A percentile compares a stretch with the other conserved stretches of the same genome.
These are phyloP conservation scores for Carpatolechia fugitivella DNA, from an alignment of 2,888 invertebrate species.

Conservation along the genomic window DNA sequence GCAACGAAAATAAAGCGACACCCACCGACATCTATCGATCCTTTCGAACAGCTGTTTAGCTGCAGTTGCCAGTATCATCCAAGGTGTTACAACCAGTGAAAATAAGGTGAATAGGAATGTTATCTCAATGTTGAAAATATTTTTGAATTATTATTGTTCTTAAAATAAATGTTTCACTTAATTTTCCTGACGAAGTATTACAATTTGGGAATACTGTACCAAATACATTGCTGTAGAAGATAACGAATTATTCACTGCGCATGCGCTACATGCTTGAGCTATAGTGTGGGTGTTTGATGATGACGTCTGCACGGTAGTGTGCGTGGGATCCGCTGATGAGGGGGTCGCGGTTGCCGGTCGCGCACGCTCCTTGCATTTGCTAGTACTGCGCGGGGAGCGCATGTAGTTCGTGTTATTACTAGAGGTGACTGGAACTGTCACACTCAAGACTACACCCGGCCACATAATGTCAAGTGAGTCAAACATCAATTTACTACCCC, in stretches of 20 bases:
- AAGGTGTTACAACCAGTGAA: slow-evolving; percentile 7
- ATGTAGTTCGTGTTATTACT: slow-evolving; percentile 62
- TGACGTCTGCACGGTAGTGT: slow-evolving; percentile 27
- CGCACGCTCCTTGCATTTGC: slow-evolving; percentile 62
- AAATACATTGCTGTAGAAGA: neutral
- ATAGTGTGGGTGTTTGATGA: slow-evolving; percentile 24
- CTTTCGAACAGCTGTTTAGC: slow-evolving; percentile 60
- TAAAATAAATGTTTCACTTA: no score
- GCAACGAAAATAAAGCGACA: slow-evolving; percentile 74
- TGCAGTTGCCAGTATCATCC: slow-evolving; percentile 1
- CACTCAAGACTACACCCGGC: slow-evolving; percentile 67
- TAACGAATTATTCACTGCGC: slow-evolving; percentile 15
- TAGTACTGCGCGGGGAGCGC: slow-evolving; percentile 68
- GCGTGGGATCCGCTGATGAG: slow-evolving; percentile 40
- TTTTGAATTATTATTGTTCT: neutral
- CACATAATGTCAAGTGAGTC: slow-evolving; percentile 73
- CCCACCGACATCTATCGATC: slow-evolving; percentile 79
- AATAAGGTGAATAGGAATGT: neutral
- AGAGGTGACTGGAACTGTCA: slow-evolving; percentile 70
- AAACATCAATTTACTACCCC: slow-evolving; percentile 7
- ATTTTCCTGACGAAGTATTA: no score
- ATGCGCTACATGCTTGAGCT: slow-evolving; percentile 23
- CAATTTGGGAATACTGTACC: no score
- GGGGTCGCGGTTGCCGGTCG: slow-evolving; percentile 46
- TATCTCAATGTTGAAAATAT: neutral